These are phyloP conservation scores for Bacillus rossius DNA, from an alignment of 1,140 invertebrate genomes.

Conservation along the genomic window DNA sequence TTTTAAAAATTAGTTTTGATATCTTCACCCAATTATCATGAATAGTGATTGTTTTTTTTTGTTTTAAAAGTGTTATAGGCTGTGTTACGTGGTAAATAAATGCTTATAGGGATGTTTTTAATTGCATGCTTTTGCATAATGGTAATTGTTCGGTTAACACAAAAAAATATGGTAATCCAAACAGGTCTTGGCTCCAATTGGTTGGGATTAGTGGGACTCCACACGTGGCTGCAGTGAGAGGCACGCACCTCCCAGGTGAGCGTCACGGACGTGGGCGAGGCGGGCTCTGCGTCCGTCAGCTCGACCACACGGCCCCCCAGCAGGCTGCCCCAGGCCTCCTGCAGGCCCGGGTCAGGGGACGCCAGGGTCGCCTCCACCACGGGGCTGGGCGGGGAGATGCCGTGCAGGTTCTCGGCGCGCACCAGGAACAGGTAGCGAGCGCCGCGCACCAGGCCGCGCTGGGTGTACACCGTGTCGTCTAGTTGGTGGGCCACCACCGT, in stretches of 20 bases:
- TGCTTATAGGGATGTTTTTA: too few species aligned
- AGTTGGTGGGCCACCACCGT: background rate
- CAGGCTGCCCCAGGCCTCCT: slow-evolving; percentile 63
- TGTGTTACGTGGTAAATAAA: too few species aligned
- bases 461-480: background rate
- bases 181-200: too few species aligned
- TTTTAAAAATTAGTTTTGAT: too few species aligned
- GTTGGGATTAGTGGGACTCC: too few species aligned
- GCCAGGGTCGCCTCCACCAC: slow-evolving; percentile 59
- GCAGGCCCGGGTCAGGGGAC: slow-evolving; percentile 67
- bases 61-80: too few species aligned
- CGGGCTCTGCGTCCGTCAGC: slow-evolving; percentile 66
- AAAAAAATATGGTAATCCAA: too few species aligned
- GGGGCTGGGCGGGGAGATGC: slow-evolving; percentile 62
- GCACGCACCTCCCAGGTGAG: slow-evolving; percentile 77
- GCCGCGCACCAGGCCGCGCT: slow-evolving; percentile 62
- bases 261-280: slow-evolving; percentile 75
- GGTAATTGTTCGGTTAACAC: too few species aligned
- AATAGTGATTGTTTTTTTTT: too few species aligned
- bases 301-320: slow-evolving; percentile 77
- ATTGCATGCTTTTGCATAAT: too few species aligned
- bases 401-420: slow-evolving; percentile 82
- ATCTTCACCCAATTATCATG: too few species aligned
- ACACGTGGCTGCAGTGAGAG: too few species aligned
- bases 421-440: slow-evolving; percentile 85